Evolutionary conservation across 1,140 invertebrate genomes (phyloP), one percentile per base, ranked within the genome.

Genomic region (Octopus bimaculoides): DNA sequence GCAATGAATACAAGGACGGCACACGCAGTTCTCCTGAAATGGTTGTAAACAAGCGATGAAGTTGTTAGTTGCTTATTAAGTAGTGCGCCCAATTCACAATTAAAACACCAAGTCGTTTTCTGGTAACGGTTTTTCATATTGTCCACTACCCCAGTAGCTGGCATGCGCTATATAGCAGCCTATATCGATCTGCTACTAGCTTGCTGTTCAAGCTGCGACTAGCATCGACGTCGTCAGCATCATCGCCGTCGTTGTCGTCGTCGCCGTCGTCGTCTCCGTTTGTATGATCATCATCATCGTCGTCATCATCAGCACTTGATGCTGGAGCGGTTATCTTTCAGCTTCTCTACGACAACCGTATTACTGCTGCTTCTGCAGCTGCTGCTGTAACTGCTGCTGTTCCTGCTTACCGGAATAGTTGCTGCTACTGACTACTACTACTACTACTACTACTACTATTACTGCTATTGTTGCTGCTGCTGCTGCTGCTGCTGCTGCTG

Each of bases 91-190:
- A 75, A 75, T 14, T 75, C 52, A 52, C 52, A 75, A 75, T 75
- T 75, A 75, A 75, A 75, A 69, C 66, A 69, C 66, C 12, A 52
- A 54, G 74, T 75, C 74, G 74, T 6, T 54, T 52, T 20, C 74
- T 75, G 74, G 74, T 75, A 75, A 69, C 66, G 66, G n/a, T 20
- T 14, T 75, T 75, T 75, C 74, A 75, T 75, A 75, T 75, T 75
- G 74, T 75, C 52, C 74, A 17, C 74, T 41, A 75, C 12, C 26
- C 26, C 41, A 75, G 20, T 52, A 75, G 74, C 66, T n/a, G 26
- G 66, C 26, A n/a, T 14, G 66, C 66, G 66, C 17, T 69, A 69
- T 69, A 69, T 69, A 69, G 26, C 5, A 14, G 26, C 17, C 66
- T n/a, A 20, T 69, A 69, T 69, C 66, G 66, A 69, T 69, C 66